Evolutionary conservation across 2,113 vertebrate species (phyloP), one percentile per base, ranked within the genome.

Genomic region (Hippocampus zosterae): DNA sequence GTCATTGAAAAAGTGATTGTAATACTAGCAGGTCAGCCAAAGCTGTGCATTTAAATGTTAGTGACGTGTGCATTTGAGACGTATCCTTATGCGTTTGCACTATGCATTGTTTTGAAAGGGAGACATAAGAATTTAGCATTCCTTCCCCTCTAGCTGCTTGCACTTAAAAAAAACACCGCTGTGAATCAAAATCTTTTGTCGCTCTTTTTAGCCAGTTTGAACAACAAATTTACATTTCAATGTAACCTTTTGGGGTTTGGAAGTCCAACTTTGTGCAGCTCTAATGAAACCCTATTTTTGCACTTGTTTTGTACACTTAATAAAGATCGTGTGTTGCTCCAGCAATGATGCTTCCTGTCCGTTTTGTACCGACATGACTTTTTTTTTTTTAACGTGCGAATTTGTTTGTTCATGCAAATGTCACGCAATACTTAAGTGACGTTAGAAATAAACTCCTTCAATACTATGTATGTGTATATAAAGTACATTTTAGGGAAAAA

Each of bases 291-390:
- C 88, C 84, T 90, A 90, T 91, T 91, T 93, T 92, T 92, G 91
- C 91, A 92, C 91, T 90, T 91, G 81, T 88, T 91, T 93, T 92
- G 89, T 93, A 93, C 88, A 92, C 90, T 84, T 85, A 91, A 91
- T 91, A 81, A 91, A 83, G 88, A 86, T 85, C 88, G 9, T 46
- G 42, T 88, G 90, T 92, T 87, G 90, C 90, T 88, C 81, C 72
- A 82, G 16, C 64, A 53, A 59, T 44, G 25, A 16, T 13, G 11
- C 40, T 25, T 0, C 5, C 40, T 23, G 11, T 41, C 8, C 40
- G 33, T 18, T 57, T 33, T 21, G 5, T 25, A 23, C 44, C 5
- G 4, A n/a, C 8, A 15, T 9, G 13, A 29, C 1, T 5, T 40
- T 13, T n/a, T 13, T 15, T 42, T 12, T 33, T 33, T 27, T n/a